Base-by-base conservation (phyloP, 1,140 invertebrate species). In the Saccostrea echinata region DNA sequence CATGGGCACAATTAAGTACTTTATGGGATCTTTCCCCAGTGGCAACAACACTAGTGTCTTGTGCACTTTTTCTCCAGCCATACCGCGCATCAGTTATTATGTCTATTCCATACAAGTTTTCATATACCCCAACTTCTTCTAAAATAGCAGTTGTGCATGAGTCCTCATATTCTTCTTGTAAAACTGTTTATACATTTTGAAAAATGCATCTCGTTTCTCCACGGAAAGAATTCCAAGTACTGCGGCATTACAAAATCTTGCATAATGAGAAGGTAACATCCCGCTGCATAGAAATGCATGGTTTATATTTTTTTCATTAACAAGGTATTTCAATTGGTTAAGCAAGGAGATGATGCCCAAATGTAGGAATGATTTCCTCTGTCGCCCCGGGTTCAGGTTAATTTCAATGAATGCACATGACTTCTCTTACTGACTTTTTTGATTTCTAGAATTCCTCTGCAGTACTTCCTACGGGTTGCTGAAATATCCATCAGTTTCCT, bases 31-130 rank as follows among this genome's bases (percentile, higher is more conserved):
- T 64, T 61, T 88, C 53, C 8, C 84, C 84, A 52, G 85, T 61
- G 2, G 76, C 71, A 43, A 88, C 84, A 51, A 88, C 55, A 68
- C 76, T 86, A 6, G 33, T 82, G 43, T 88, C 84, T 33, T 88
- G 68, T 9, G 87, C 84, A 68, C 83, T 88, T 51, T 88, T 88
- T 82, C 84, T 35, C 88, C 76, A 88, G 0, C 84, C 84, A 85
- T 86, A 71, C 43, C 84, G 12, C 3, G 71, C 87, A 68, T 85
- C 84, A 57, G 68, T 85, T n/a, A 85, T 85, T 21, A 88, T 88
- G 33, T 88, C 68, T 43, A 88, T 88, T 16, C 51, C 84, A 84
- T 43, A 18, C 52, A 87, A 43, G 80, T 84, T n/a, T n/a, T 87
- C 86, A 84, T 87, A 84, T 43, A 35, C n/a, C 24, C 61, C 86